Evolutionary conservation across 2,113 vertebrate genomes (phyloP).

Genomic region (Thryonomys swinderianus): DNA sequence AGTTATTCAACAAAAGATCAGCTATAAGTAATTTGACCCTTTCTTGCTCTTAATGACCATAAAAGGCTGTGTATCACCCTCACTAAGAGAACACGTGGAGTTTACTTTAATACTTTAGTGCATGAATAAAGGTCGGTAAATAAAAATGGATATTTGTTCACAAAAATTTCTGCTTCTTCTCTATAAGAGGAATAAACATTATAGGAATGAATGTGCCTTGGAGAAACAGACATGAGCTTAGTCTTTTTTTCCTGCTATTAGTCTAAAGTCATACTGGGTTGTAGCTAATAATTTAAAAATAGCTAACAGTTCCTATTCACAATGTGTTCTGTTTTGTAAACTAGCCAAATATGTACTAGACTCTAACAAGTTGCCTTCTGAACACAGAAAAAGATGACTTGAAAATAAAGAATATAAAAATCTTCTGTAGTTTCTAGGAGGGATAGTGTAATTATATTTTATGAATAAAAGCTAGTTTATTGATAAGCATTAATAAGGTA

Average conservation of each 20-base stretch:
- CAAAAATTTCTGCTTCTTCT: slow-evolving; percentile 56
- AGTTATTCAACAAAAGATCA: not conserved
- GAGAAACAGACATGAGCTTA: slow-evolving; percentile 8
- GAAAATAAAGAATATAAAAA: not conserved
- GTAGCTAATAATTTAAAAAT: slow-evolving; percentile 31
- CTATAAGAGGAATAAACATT: not conserved
- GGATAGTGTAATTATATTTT: not conserved
- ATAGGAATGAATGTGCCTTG: not conserved
- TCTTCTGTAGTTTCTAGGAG: not conserved
- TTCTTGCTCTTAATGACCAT: slow-evolving; percentile 35
- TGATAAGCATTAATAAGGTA: not conserved
- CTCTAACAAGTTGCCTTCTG: not conserved
- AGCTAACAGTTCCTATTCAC: not conserved
- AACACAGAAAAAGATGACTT: not conserved
- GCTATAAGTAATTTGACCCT: not conserved
- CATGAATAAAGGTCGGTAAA: slow-evolving; percentile 68
- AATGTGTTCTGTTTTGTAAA: not conserved
- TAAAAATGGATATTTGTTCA: slow-evolving; percentile 74
- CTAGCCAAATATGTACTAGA: not conserved
- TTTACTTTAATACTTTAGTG: slow-evolving; percentile 47
- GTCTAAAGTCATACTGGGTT: slow-evolving; percentile 20
- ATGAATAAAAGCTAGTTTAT: not conserved
- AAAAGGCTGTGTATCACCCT: slow-evolving; percentile 13
- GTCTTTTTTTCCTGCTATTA: not conserved
- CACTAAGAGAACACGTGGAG: not conserved